phyloP scores from a whole-genome alignment of 1,140 invertebrate genomes.

The Hetaerina americana region DNA sequence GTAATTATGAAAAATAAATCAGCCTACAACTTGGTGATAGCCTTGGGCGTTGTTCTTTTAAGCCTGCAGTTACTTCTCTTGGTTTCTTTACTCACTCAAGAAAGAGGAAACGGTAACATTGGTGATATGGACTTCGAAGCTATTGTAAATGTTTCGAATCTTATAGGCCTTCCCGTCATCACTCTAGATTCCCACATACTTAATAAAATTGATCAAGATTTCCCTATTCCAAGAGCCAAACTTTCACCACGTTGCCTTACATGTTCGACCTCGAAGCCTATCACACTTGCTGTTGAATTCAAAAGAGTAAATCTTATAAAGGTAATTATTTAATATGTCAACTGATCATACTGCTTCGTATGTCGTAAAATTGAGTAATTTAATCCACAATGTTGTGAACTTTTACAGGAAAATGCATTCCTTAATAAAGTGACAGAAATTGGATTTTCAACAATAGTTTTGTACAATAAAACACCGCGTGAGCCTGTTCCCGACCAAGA shows the following conservation, averaged over 20 bases:
- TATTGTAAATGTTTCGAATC: conserved; percentile 2
- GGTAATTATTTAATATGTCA: neutral
- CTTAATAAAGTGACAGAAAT: neutral
- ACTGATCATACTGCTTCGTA: neutral
- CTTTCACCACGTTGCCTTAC: neutral
- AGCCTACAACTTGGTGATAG: neutral
- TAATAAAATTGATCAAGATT: neutral
- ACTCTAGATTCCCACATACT: neutral
- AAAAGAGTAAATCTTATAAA: neutral
- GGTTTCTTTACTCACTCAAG: neutral
- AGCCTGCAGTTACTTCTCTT: conserved; percentile 4
- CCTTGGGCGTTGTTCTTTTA: neutral
- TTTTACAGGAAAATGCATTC: conserved; percentile 7
- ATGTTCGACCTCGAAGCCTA: neutral
- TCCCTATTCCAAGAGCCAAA: neutral
- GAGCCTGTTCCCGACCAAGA: neutral
- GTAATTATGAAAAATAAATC: too few species aligned
- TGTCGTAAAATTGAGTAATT: neutral
- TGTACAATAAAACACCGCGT: conserved; percentile 7
- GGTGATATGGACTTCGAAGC: neutral
- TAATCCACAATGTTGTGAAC: neutral
- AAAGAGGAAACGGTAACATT: neutral
- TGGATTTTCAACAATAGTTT: conserved; percentile 1
- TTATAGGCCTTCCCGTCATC: neutral
- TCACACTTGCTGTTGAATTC: neutral